Evolutionary conservation across 2,888 invertebrate species (phyloP).

Genomic region (Tolmerus cingulatus): DNA sequence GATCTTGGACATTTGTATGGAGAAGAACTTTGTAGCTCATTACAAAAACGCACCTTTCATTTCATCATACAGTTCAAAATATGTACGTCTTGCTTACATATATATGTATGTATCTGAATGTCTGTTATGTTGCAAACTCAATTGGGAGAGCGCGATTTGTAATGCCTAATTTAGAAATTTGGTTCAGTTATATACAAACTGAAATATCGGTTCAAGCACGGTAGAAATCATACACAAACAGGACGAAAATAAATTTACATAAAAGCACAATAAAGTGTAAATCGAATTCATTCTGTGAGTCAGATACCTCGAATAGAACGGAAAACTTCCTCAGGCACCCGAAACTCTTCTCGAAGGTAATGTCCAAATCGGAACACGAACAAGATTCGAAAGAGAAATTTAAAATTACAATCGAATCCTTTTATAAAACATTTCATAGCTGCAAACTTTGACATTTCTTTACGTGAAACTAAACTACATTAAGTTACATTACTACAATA

Average conservation of each 20-base stretch:
- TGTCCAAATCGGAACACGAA: slow-evolving; percentile 16
- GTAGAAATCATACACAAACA: not conserved
- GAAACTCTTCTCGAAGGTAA: slow-evolving; percentile 11
- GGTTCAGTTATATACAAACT: not conserved
- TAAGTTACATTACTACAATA: slow-evolving; percentile 41
- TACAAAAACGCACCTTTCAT: too few relatives aligned
- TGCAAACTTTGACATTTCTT: slow-evolving; percentile 40
- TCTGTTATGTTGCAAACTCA: not conserved
- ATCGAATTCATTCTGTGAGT: slow-evolving; percentile 5
- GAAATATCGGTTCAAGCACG: not conserved
- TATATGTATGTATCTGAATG: not conserved
- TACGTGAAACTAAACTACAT: slow-evolving; percentile 36
- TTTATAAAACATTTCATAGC: slow-evolving; percentile 37
- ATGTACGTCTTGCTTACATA: not conserved
- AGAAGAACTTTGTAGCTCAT: too few relatives aligned
- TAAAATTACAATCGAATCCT: slow-evolving; percentile 43
- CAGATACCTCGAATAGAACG: slow-evolving; percentile 3
- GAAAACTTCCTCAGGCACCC: not conserved
- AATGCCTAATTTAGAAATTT: not conserved
- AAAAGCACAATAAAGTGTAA: slow-evolving; percentile 43
- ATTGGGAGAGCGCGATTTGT: not conserved
- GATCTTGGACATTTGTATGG: too few relatives aligned
- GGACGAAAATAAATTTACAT: slow-evolving; percentile 33
- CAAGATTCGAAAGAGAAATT: slow-evolving; percentile 28
- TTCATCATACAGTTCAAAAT: not conserved